Percentiles rank a stretch among this genome's conserved stretches.
phyloP scores from a whole-genome alignment of 1,140 invertebrate genomes.

The Episyrphus balteatus region DNA sequence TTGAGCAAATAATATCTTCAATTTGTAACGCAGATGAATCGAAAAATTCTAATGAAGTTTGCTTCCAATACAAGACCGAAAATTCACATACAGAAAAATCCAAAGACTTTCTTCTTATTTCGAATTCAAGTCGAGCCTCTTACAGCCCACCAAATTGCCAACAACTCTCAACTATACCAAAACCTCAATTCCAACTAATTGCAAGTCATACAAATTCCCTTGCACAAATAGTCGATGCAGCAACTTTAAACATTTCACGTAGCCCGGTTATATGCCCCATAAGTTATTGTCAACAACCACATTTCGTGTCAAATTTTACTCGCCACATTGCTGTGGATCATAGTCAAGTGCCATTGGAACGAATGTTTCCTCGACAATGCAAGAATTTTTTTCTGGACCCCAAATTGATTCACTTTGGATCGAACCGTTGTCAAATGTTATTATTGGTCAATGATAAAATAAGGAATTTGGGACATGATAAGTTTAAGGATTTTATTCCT shows the following conservation, averaged over 20 bases:
- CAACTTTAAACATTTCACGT: constrained; percentile 9
- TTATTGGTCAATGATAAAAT: constrained; percentile 19
- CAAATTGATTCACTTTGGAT: constrained; percentile 6
- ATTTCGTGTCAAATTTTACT: constrained; percentile 22
- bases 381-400: constrained; percentile 25
- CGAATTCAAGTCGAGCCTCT: too few species aligned
- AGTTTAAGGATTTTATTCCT: constrained; percentile 15
- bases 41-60: too few species aligned
- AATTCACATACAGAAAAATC: too few species aligned
- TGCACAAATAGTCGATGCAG: neutral
- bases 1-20: too few species aligned
- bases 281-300: constrained; percentile 10
- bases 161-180: too few species aligned
- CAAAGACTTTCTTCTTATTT: too few species aligned
- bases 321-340: constrained; percentile 17
- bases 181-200: too few species aligned
- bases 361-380: constrained; percentile 6
- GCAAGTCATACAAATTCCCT: constrained; percentile 1
- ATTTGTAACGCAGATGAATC: too few species aligned
- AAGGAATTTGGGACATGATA: constrained; percentile 4
- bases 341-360: constrained; percentile 16
- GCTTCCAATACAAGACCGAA: too few species aligned
- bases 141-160: too few species aligned
- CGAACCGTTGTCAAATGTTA: constrained; percentile 17
- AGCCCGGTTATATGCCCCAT: constrained; percentile 18